phyloP scores from a whole-genome alignment of 2,797 vertebrate species.

The Artibeus lituratus region DNA sequence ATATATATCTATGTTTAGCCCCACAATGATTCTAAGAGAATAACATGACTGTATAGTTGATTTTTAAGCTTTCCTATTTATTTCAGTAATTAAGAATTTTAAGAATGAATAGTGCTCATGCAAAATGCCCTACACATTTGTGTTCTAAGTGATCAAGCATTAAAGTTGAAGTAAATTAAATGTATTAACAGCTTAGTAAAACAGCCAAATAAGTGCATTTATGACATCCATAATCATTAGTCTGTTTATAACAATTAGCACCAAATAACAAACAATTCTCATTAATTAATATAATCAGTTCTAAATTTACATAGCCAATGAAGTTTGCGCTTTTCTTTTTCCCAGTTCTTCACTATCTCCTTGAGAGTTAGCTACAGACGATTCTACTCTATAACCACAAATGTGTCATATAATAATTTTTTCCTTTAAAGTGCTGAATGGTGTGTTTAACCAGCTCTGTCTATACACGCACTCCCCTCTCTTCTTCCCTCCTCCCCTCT shows the following conservation, averaged over 20 bases:
- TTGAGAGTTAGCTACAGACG: background rate
- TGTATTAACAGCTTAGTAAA: background rate
- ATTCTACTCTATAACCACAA: background rate
- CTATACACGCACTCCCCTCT: background rate
- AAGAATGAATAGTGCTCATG: background rate
- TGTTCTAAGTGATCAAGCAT: background rate
- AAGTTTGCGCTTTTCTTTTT: background rate
- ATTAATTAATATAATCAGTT: conserved; percentile 30
- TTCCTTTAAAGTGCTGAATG: background rate
- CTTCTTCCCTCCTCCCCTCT: too few relatives aligned
- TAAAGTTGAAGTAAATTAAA: background rate
- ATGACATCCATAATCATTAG: background rate
- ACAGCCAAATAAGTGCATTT: background rate
- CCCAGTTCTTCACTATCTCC: background rate
- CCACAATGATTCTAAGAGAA: background rate
- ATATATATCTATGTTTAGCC: background rate
- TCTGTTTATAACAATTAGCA: background rate
- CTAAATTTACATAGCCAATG: background rate
- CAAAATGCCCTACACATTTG: background rate
- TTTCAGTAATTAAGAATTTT: background rate
- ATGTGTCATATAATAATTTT: background rate
- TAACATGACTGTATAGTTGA: background rate
- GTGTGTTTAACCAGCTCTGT: background rate
- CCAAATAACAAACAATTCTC: background rate
- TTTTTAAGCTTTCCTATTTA: background rate